A percentile compares a stretch with the other conserved stretches of the same genome.
These are phyloP conservation scores for Stenotaenia linearis DNA, from an alignment of 2,888 invertebrate species.

Conservation along the genomic window DNA sequence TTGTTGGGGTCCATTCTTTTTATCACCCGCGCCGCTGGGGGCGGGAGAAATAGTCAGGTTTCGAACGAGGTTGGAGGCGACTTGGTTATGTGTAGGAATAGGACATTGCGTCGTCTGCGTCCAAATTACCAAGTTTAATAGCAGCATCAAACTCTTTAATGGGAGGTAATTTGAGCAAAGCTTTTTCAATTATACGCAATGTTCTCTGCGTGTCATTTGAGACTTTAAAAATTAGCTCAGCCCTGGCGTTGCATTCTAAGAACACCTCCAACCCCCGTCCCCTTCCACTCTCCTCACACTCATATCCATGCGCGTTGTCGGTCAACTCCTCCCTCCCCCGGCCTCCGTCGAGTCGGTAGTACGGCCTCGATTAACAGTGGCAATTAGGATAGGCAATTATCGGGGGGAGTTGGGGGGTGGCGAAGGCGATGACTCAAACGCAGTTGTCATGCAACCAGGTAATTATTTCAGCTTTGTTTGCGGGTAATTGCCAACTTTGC, in stretches of 20 bases:
- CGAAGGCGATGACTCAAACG: constrained; percentile 31
- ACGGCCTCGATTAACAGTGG: constrained; percentile 29
- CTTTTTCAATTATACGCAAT: constrained; percentile 19
- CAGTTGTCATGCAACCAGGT: constrained; percentile 32
- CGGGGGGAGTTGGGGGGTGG: constrained; percentile 26
- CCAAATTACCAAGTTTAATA: constrained; percentile 15
- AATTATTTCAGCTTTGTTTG: constrained; percentile 32
- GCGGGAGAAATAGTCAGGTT: neutral
- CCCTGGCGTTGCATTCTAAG: constrained; percentile 19
- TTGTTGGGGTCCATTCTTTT: neutral
- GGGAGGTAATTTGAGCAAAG: constrained; percentile 19
- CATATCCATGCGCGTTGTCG: neutral
- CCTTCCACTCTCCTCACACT: neutral
- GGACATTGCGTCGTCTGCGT: constrained; percentile 1
- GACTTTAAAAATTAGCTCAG: constrained; percentile 19
- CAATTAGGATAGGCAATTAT: constrained; percentile 31
- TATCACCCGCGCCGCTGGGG: neutral
- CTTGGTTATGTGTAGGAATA: neutral
- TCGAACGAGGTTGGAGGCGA: neutral
- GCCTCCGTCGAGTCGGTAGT: neutral
- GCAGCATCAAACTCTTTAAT: constrained; percentile 19
- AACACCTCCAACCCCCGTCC: neutral
- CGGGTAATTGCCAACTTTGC: constrained; percentile 31
- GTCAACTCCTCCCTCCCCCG: neutral
- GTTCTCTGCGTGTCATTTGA: constrained; percentile 19